Percentiles rank a stretch among this genome's conserved stretches.
Conservation (phyloP, 2,888 invertebrate species). For the Adela reaumurella region DNA sequence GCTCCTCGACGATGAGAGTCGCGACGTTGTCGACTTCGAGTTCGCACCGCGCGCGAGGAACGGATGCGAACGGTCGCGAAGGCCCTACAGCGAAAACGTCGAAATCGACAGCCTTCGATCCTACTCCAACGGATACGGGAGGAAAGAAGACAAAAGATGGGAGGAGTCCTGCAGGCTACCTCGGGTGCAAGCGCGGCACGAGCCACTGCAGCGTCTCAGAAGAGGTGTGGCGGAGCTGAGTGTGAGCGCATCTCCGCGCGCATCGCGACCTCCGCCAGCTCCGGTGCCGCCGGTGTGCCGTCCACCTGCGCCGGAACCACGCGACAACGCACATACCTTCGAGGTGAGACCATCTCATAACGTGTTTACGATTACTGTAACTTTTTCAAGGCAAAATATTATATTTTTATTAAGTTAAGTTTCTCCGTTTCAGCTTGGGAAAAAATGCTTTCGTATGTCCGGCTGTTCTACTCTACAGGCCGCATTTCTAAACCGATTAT, state of each 20-base stretch:
- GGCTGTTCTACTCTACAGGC: no score
- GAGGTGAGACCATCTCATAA: conserved; percentile 36
- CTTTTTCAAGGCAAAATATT: background rate
- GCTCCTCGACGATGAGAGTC: conserved; percentile 38
- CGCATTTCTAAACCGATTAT: no score
- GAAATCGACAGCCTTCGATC: conserved; percentile 29
- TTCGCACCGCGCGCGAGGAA: conserved; percentile 35
- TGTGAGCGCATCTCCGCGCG: conserved; percentile 40
- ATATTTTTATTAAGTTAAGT: no score
- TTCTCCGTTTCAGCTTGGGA: no score
- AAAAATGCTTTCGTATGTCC: no score
- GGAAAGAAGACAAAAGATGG: conserved; percentile 30
- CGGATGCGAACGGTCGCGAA: conserved; percentile 29
- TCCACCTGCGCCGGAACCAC: conserved; percentile 39
- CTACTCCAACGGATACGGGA: conserved; percentile 39
- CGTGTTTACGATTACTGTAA: no score
- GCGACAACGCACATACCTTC: conserved; percentile 36
- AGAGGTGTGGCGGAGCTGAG: conserved; percentile 41
- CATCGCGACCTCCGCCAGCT: conserved; percentile 36
- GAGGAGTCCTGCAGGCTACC: conserved; percentile 46
- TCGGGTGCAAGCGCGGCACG: conserved; percentile 35
- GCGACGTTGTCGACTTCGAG: conserved; percentile 37
- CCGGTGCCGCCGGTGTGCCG: conserved; percentile 29
- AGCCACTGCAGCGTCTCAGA: conserved; percentile 36
- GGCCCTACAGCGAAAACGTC: conserved; percentile 48